Conservation (phyloP, 35 echinoderm and acorn worm species). For the Stichopus chloronotus region DNA sequence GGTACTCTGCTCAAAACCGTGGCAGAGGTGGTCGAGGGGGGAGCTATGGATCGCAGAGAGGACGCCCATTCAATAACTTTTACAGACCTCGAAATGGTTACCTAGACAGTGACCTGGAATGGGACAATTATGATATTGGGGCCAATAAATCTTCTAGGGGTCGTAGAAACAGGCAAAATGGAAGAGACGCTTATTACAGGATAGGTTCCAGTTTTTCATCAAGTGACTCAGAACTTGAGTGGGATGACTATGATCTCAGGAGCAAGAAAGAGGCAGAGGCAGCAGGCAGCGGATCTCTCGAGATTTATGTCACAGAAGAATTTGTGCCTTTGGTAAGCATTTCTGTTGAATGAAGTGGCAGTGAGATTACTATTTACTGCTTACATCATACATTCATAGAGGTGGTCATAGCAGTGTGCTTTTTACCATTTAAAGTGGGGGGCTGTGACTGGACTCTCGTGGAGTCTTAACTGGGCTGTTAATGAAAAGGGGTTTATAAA, state of each 20-base stretch:
- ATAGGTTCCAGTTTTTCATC: constrained; percentile 65
- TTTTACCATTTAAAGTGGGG: neutral
- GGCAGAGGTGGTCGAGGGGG: constrained; percentile 47
- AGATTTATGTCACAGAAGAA: constrained; percentile 75
- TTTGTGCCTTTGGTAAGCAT: constrained; percentile 82
- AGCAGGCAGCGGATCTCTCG: constrained; percentile 65
- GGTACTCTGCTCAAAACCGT: constrained; percentile 34
- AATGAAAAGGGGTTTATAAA: no score
- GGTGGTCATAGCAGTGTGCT: no score
- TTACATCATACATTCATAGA: no score
- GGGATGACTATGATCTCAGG: constrained; percentile 97
- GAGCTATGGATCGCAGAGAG: constrained; percentile 21
- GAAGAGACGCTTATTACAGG: constrained; percentile 57
- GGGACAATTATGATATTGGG: constrained; percentile 97
- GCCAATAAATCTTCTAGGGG: constrained; percentile 60
- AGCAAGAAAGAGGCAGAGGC: constrained; percentile 83
- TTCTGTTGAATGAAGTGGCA: neutral
- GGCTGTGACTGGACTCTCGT: no score
- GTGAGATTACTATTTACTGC: neutral
- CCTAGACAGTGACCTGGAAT: constrained; percentile 83
- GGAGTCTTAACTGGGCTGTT: no score
- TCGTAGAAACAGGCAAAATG: constrained; percentile 32
- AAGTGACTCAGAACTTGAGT: constrained; percentile 88
- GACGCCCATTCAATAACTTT: constrained; percentile 56
- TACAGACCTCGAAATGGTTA: constrained; percentile 52